These are phyloP conservation scores for Hypselothyrea guttata DNA, from an alignment of 2,888 invertebrate species.

Conservation along the genomic window DNA sequence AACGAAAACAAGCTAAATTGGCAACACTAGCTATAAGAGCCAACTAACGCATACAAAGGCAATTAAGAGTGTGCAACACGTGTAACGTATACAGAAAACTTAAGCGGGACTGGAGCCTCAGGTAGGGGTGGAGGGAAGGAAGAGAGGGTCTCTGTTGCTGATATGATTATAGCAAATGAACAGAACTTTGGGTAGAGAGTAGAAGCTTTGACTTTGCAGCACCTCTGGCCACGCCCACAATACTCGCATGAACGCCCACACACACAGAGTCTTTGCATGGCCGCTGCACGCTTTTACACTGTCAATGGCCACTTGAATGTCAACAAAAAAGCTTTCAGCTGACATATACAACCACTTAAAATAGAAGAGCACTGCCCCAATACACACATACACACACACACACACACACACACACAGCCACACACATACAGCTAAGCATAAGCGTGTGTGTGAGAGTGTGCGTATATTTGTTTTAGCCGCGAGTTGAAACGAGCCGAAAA, in stretches of 20 bases:
- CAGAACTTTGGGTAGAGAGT: constrained; percentile 20
- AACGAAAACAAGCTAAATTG: too few relatives aligned
- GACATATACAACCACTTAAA: constrained; percentile 76
- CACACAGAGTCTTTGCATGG: neutral
- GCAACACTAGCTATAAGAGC: constrained; percentile 9
- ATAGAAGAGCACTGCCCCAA: constrained; percentile 58
- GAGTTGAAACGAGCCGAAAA: constrained; percentile 58
- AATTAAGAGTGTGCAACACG: constrained; percentile 60
- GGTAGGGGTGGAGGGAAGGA: too few relatives aligned
- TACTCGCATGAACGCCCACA: neutral
- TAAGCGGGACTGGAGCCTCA: too few relatives aligned
- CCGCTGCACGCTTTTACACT: constrained; percentile 63
- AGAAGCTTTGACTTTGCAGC: constrained; percentile 35
- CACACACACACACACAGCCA: constrained; percentile 11
- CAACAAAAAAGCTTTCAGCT: constrained; percentile 76
- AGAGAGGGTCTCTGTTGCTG: constrained; percentile 1
- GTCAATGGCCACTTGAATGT: constrained; percentile 74
- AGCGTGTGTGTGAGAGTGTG: neutral
- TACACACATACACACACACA: constrained; percentile 17
- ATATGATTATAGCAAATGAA: constrained; percentile 49
- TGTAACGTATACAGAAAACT: constrained; percentile 30
- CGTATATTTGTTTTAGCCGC: constrained; percentile 58
- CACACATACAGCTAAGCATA: too few relatives aligned
- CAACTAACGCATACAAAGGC: constrained; percentile 58
- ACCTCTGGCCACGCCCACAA: constrained; percentile 2